Percentiles rank a stretch among this genome's conserved stretches.
phyloP scores from a whole-genome alignment of 2,888 invertebrate species.

The Diogma glabrata region DNA sequence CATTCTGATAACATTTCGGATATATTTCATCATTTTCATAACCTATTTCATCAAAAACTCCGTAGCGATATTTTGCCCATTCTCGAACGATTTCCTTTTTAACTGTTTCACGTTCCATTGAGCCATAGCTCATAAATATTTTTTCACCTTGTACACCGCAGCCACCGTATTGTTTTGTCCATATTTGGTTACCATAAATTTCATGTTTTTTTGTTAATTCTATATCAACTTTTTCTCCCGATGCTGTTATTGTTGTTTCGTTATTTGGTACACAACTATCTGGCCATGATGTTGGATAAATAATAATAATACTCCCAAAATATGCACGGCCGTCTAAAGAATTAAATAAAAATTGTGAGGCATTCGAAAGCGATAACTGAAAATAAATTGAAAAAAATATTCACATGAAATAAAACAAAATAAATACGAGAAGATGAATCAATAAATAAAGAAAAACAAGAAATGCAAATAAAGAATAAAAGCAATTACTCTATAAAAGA shows the following conservation, averaged over 20 bases:
- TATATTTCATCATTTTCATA: constrained; percentile 45
- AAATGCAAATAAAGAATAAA: no score
- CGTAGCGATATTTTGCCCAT: constrained; percentile 56
- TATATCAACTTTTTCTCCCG: constrained; percentile 44
- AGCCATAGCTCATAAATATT: constrained; percentile 40
- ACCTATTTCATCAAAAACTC: constrained; percentile 55
- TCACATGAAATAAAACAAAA: no score
- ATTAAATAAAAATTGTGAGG: constrained; percentile 44
- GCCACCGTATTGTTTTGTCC: constrained; percentile 49
- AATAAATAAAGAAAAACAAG: no score
- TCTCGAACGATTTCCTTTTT: constrained; percentile 44
- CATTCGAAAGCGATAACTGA: no score
- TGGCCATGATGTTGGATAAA: constrained; percentile 48
- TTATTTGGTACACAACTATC: constrained; percentile 37
- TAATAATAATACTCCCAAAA: constrained; percentile 44
- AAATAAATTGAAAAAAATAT: no score
- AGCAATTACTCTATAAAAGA: no score
- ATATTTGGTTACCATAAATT: constrained; percentile 41
- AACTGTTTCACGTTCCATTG: constrained; percentile 25
- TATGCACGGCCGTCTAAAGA: constrained; percentile 45
- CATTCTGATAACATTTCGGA: constrained; percentile 41
- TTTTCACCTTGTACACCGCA: constrained; percentile 47
- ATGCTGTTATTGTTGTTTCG: constrained; percentile 30
- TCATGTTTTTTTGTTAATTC: constrained; percentile 40
- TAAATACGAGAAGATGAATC: no score